These are phyloP conservation scores for Ciconia stormi DNA, from an alignment of 2,113 vertebrate species.

Conservation along the genomic window DNA sequence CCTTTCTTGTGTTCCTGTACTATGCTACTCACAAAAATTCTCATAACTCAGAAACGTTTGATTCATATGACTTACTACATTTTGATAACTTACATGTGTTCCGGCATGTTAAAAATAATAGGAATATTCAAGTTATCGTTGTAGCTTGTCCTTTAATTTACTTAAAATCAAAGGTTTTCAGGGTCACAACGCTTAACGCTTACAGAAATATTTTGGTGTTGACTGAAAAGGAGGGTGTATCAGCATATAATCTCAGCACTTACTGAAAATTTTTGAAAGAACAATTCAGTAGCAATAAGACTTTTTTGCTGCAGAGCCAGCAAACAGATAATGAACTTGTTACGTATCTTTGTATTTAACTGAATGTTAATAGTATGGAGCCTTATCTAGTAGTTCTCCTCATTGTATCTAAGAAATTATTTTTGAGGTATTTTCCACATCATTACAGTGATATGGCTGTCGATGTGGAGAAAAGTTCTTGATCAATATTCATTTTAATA, in stretches of 20 bases:
- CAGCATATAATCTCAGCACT: no score
- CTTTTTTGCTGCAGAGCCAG: neutral
- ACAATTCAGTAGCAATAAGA: neutral
- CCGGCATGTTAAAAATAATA: neutral
- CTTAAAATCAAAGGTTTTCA: neutral
- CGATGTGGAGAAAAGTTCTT: neutral
- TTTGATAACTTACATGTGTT: neutral
- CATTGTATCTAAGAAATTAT: neutral
- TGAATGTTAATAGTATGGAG: neutral
- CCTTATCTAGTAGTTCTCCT: neutral
- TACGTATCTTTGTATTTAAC: neutral
- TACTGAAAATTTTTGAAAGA: neutral
- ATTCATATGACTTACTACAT: neutral
- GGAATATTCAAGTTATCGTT: neutral
- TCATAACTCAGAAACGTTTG: neutral
- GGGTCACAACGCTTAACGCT: accelerated
- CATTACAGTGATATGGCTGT: neutral
- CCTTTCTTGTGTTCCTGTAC: neutral
- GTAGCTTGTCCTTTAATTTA: neutral
- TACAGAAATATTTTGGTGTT: neutral
- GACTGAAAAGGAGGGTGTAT: neutral
- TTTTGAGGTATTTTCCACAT: neutral
- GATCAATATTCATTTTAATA: neutral
- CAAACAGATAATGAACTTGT: neutral
- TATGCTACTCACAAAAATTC: neutral